Evolutionary conservation across 2,113 vertebrate species (phyloP).

Genomic region (Collichthys lucidus): DNA sequence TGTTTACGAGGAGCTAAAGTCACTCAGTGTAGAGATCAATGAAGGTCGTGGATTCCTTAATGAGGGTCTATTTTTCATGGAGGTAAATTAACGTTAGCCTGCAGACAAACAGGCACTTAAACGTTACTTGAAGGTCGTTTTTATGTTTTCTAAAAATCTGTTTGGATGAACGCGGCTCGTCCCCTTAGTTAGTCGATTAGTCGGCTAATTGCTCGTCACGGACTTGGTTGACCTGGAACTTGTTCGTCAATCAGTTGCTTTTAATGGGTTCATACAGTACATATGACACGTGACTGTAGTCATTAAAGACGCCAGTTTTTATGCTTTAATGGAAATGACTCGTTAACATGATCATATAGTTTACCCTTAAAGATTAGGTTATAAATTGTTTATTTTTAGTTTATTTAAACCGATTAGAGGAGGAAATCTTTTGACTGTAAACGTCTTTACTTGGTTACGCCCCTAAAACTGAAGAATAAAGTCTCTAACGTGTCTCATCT

Average conservation of each 20-base stretch:
- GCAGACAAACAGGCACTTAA: background rate
- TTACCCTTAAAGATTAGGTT: background rate
- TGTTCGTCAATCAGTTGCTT: conserved; percentile 22
- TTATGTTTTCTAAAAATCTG: conserved; percentile 3
- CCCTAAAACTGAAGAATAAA: background rate
- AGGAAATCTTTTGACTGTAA: background rate
- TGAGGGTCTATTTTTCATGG: background rate
- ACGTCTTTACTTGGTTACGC: background rate
- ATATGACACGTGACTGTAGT: conserved; percentile 12
- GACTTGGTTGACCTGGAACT: conserved; percentile 22
- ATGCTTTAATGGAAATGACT: background rate
- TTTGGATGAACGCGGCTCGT: background rate
- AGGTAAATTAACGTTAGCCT: conserved; percentile 12
- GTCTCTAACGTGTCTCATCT: background rate
- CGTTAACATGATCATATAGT: background rate
- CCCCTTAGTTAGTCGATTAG: conserved; percentile 8
- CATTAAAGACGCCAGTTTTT: conserved; percentile 27
- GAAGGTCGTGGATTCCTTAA: background rate
- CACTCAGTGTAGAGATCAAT: background rate
- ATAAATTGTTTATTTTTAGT: background rate
- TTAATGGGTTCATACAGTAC: background rate
- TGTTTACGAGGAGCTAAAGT: background rate
- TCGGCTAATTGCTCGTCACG: conserved; percentile 22
- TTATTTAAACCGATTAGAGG: background rate
- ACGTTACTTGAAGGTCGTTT: background rate